These are phyloP conservation scores for Syngnathus rostellatus DNA, from an alignment of 2,797 vertebrate genomes.

Conservation along the genomic window DNA sequence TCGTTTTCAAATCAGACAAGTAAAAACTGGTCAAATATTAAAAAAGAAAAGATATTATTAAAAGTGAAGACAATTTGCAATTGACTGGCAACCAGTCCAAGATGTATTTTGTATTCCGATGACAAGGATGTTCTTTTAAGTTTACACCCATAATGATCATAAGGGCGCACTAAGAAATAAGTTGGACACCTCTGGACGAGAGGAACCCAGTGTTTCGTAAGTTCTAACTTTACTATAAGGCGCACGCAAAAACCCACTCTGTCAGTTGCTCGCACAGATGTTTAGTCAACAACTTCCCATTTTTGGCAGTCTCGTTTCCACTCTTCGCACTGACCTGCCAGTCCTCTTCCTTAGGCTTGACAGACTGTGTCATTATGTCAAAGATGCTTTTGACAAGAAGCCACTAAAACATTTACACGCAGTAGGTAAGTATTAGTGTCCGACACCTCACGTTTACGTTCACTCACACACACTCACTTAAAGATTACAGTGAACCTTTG, in stretches of 20 bases:
- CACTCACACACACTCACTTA: conserved; percentile 24
- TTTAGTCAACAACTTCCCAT: conserved; percentile 46
- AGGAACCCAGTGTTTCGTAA: not conserved
- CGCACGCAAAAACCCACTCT: conserved; percentile 7
- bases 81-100: no score
- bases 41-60: no score
- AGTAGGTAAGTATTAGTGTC: conserved; percentile 48
- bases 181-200: not conserved
- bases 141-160: no score
- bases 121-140: not conserved
- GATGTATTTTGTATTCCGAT: not conserved
- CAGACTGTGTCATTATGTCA: conserved; percentile 55
- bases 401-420: conserved; percentile 50
- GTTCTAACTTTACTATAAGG: not conserved
- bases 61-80: no score
- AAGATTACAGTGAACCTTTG: conserved; percentile 36
- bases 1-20: no score
- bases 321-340: conserved; percentile 35
- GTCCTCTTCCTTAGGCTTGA: conserved; percentile 42
- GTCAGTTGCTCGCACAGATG: conserved; percentile 25
- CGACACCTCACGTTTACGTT: conserved; percentile 36
- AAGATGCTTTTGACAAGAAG: conserved; percentile 45
- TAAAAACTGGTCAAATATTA: no score
- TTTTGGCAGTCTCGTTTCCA: conserved; percentile 49
- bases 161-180: no score